Evolutionary conservation across 1,140 invertebrate species (phyloP).

Genomic region (Drosophila ogumai): DNA sequence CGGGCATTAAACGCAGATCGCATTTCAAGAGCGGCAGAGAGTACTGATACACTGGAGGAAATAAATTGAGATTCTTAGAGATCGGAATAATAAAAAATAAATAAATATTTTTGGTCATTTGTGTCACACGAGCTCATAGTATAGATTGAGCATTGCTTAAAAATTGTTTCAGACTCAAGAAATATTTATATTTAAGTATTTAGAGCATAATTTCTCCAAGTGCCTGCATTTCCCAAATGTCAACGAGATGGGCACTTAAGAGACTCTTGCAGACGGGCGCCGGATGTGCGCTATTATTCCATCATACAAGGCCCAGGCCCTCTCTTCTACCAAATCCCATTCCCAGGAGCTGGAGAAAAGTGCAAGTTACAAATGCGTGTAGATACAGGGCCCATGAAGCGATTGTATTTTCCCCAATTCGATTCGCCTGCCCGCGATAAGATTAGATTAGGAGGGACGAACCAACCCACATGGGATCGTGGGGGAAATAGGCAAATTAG

Average conservation of each 20-base stretch:
- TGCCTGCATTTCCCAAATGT: constrained; percentile 20
- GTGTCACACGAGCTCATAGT: not conserved
- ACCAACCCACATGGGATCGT: constrained; percentile 13
- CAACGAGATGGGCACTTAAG: constrained; percentile 64
- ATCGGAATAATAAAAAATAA: not conserved
- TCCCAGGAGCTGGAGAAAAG: constrained; percentile 31
- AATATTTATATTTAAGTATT: not conserved
- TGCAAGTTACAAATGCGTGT: constrained; percentile 49
- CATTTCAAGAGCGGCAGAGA: constrained; percentile 58
- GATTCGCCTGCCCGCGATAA: constrained; percentile 25
- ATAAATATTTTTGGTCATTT: not conserved
- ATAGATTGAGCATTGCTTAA: not conserved
- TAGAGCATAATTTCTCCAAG: not conserved
- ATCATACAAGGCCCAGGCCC: not conserved
- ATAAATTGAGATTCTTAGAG: not conserved
- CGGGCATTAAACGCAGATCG: constrained; percentile 74
- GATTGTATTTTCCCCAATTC: constrained; percentile 55
- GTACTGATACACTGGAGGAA: constrained; percentile 16
- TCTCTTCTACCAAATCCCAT: not conserved
- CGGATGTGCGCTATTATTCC: constrained; percentile 65
- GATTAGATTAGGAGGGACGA: constrained; percentile 41
- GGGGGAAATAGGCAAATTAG: constrained; percentile 64
- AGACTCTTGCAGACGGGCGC: constrained; percentile 60
- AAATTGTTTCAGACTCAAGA: not conserved
- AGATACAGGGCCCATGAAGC: constrained; percentile 22